A percentile compares a stretch with the other conserved stretches of the same genome.
These are phyloP conservation scores for Drosophila trichaetosa DNA, from an alignment of 2,888 invertebrate species.

Conservation along the genomic window DNA sequence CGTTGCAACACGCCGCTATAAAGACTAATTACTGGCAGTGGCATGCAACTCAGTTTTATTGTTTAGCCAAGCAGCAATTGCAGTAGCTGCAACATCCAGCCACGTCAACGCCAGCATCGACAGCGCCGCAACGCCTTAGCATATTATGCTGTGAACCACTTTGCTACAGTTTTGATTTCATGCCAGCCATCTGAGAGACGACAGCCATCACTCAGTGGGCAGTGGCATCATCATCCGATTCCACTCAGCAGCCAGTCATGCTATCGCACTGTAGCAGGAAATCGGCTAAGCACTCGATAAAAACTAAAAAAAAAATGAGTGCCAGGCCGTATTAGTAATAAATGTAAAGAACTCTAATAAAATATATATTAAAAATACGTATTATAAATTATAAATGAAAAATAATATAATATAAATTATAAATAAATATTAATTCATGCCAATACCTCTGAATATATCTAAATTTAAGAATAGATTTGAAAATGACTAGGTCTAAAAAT, in stretches of 20 bases:
- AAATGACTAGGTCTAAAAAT: not conserved
- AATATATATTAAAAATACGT: not conserved
- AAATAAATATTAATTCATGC: not conserved
- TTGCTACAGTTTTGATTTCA: conserved; percentile 77
- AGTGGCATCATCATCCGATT: conserved; percentile 38
- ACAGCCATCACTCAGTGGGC: conserved; percentile 50
- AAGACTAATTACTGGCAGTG: conserved; percentile 83
- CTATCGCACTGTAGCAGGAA: conserved; percentile 31
- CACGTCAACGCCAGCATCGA: conserved; percentile 25
- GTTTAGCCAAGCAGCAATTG: conserved; percentile 62
- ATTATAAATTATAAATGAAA: not conserved
- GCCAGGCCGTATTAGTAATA: not conserved
- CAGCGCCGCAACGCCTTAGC: conserved; percentile 36
- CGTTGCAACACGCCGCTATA: conserved; percentile 75
- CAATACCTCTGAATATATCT: not conserved
- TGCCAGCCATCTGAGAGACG: conserved; percentile 58
- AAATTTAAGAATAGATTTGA: not conserved
- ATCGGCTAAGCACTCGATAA: not conserved
- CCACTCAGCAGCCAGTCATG: conserved; percentile 31
- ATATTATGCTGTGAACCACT: conserved; percentile 47
- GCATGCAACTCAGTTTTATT: conserved; percentile 85
- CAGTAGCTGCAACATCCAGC: conserved; percentile 29
- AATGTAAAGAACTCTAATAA: not conserved
- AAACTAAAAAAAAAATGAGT: not conserved
- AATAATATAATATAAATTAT: not conserved